Conservation (phyloP, 2,888 invertebrate genomes). For the Adelphocoris suturalis region DNA sequence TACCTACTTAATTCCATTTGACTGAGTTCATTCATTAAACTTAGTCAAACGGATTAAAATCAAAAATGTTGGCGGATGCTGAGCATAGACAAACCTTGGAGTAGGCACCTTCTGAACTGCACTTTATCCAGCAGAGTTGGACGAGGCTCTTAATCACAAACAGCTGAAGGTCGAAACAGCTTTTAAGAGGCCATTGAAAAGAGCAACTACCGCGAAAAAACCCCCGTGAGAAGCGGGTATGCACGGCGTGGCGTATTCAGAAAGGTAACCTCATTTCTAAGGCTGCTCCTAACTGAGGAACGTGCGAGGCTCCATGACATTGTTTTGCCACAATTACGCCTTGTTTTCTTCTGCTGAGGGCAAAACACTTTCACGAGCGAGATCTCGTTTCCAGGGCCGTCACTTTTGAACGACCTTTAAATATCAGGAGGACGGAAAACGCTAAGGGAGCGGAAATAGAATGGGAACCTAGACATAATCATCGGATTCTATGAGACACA, state of each 20-base stretch:
- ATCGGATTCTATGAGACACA: too few relatives aligned
- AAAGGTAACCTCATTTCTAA: constrained; percentile 15
- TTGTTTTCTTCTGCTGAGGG: constrained; percentile 18
- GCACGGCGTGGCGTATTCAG: too few relatives aligned
- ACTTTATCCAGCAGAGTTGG: background rate
- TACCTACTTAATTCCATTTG: too few relatives aligned
- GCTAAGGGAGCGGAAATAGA: too few relatives aligned
- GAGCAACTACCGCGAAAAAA: constrained; percentile 9
- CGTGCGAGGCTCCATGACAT: constrained; percentile 20
- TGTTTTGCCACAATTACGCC: constrained; percentile 25
- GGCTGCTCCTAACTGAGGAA: background rate
- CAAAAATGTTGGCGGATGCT: too few relatives aligned
- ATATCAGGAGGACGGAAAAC: background rate
- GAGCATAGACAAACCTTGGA: too few relatives aligned
- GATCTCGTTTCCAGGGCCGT: background rate
- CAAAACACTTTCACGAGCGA: constrained; percentile 1
- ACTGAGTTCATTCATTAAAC: too few relatives aligned
- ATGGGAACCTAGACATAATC: too few relatives aligned
- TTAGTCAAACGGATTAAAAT: too few relatives aligned
- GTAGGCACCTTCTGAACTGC: too few relatives aligned
- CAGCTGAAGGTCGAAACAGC: background rate
- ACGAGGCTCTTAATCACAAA: background rate
- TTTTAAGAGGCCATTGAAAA: background rate
- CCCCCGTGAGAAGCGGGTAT: background rate
- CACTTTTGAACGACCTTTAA: constrained; percentile 4